These are phyloP conservation scores for Pontoporia blainvillei DNA, from an alignment of 2,113 vertebrate genomes.

Conservation along the genomic window DNA sequence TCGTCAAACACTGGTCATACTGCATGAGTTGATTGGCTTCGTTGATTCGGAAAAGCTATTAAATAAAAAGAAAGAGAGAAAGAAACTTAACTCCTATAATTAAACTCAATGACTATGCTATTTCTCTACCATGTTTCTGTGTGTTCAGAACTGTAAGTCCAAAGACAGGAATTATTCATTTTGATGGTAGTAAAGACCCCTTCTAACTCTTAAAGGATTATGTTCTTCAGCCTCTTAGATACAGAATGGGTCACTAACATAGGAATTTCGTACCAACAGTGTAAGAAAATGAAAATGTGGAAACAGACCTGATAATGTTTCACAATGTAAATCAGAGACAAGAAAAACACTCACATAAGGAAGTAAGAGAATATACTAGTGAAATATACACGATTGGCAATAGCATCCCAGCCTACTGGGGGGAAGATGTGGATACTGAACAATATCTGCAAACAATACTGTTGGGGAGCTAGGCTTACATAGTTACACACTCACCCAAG, in stretches of 20 bases:
- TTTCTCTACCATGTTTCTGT: neutral
- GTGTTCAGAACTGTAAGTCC: neutral
- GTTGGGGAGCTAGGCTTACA: neutral
- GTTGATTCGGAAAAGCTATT: slow-evolving; percentile 96
- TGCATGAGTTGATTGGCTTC: slow-evolving; percentile 98
- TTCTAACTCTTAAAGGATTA: neutral
- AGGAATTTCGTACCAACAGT: slow-evolving; percentile 9
- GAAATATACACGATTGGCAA: neutral
- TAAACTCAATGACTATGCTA: neutral
- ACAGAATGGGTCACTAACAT: neutral
- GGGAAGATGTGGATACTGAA: neutral
- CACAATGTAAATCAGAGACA: slow-evolving; percentile 2
- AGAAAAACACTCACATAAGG: neutral
- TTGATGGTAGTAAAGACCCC: neutral
- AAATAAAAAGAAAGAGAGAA: slow-evolving; percentile 4
- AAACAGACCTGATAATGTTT: neutral
- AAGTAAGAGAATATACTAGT: neutral
- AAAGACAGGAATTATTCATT: neutral
- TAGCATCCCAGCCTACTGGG: neutral
- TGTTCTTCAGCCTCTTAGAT: neutral
- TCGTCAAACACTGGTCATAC: slow-evolving; percentile 96
- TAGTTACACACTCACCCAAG: neutral
- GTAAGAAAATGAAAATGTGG: slow-evolving; percentile 2
- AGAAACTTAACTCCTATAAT: neutral
- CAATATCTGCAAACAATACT: neutral